phyloP scores from a whole-genome alignment of 53 echinoderm and acorn worm species.

The Actinopyga echinites region DNA sequence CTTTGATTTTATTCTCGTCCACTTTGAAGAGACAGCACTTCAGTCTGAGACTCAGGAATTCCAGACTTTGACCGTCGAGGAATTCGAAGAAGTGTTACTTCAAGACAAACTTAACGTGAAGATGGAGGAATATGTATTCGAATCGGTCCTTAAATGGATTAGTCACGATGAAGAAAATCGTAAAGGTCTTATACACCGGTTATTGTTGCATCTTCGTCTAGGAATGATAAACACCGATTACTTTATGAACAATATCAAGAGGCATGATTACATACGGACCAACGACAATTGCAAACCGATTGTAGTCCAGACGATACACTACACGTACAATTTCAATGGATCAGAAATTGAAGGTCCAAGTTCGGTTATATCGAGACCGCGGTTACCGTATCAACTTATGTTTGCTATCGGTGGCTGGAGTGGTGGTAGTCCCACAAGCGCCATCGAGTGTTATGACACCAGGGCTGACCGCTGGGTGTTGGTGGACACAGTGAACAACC shows the following conservation, averaged over 20 bases:
- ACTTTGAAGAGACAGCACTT: conserved; percentile 87
- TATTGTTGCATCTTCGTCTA: conserved; percentile 81
- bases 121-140: conserved; percentile 98
- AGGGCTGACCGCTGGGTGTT: conserved; percentile 95
- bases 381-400: conserved; percentile 81
- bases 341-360: conserved; percentile 66
- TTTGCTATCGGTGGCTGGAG: conserved; percentile 98
- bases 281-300: conserved; percentile 75
- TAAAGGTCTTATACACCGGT: conserved; percentile 56
- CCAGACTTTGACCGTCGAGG: conserved; percentile 71
- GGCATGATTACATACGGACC: conserved; percentile 78
- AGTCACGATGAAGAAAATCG: conserved; percentile 66
- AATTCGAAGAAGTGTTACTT: conserved; percentile 70
- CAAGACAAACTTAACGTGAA: conserved; percentile 93
- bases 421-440: conserved; percentile 95
- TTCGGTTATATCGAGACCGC: conserved; percentile 61
- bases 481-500: conserved; percentile 82
- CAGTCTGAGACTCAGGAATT: conserved; percentile 75
- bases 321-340: conserved; percentile 89
- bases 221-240: conserved; percentile 99
- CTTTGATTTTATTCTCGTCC: conserved; percentile 76
- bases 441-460: conserved; percentile 96
- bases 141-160: conserved; percentile 88
- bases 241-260: conserved; percentile 98
- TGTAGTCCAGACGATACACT: conserved; percentile 92